Percentiles rank a stretch among this genome's conserved stretches.
These are phyloP conservation scores for Merluccius polli DNA, from an alignment of 2,797 vertebrate species.

Conservation along the genomic window DNA sequence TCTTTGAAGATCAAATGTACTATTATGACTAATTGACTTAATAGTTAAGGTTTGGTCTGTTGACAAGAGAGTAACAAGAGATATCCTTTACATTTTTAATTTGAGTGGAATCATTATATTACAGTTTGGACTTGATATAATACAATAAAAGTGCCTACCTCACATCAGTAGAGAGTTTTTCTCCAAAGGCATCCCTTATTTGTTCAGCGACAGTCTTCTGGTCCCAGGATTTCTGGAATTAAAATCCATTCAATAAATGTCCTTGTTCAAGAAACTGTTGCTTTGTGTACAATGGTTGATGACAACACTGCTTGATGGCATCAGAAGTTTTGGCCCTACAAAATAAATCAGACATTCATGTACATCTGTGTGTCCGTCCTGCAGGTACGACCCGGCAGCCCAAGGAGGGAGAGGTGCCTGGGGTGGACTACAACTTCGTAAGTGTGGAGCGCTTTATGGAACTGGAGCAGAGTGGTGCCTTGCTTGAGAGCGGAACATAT, in stretches of 20 bases:
- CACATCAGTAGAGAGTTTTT: conserved; percentile 24
- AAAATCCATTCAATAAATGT: conserved; percentile 25
- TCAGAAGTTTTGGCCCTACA: too few species aligned
- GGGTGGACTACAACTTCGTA: conserved; percentile 99
- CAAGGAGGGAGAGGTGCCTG: conserved; percentile 98
- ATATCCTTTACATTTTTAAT: not conserved
- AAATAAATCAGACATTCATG: too few species aligned
- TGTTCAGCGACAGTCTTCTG: conserved; percentile 23
- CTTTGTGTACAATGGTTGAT: too few species aligned
- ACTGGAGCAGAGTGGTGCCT: conserved; percentile 97
- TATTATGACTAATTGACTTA: not conserved
- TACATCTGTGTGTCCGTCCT: conserved; percentile 13
- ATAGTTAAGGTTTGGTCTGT: not conserved
- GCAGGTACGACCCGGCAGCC: conserved; percentile 97
- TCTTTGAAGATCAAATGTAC: conserved; percentile 1
- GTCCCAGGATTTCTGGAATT: conserved; percentile 29
- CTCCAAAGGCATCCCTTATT: conserved; percentile 29
- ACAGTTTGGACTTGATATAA: conserved; percentile 11
- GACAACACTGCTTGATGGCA: too few species aligned
- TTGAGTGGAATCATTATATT: conserved; percentile 5
- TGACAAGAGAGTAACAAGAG: too few species aligned
- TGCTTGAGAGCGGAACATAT: conserved; percentile 98
- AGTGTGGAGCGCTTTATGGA: conserved; percentile 99
- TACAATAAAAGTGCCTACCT: conserved; percentile 16
- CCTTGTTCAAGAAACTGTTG: conserved; percentile 16